Evolutionary conservation across 2,888 invertebrate species (phyloP), one percentile per base, ranked within the genome.

Genomic region (Oeneis ivallda): DNA sequence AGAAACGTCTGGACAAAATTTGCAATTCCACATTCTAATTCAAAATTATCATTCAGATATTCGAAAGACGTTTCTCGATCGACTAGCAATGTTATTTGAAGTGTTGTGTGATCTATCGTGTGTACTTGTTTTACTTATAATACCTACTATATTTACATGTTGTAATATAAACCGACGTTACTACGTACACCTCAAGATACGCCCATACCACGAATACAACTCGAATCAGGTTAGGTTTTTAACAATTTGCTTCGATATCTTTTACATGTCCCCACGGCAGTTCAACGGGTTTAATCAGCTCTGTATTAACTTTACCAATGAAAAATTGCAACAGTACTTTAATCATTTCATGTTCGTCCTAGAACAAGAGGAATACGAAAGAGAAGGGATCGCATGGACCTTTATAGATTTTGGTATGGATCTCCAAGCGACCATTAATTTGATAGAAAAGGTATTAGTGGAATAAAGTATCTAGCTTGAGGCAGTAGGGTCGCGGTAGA

Each of bases 381-480:
- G 92, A 81, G 98, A 98, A 91, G 98, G 98, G 86, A 98, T 98
- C 93, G 94, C 96, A 84, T 98, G 98, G 98, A 94, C 94, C 77
- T 98, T 98, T 94, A 98, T 98, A 92, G 98, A 98, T 94, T 98
- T 98, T 92, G 98, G 98, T 91, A 97, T 98, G 96, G 98, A 98
- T 92, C 94, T 98, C 92, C 95, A 96, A 82, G 96, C 97, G 90
- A 98, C 98, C 94, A 98, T 98, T 93, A 97, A 98, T 91, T 94
- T 98, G 81, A 97, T 97, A 86, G 97, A 97, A 93, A 97, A 97
- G 96, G 96, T 96, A 96, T 98, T 83, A 81, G 75, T 79, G 74
- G 73, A 73, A 74, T 77, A 76, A 56, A 56, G 71, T 78, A 71
- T 74, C 74, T 74, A 81, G 84, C 82, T 86, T 84, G 75, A 81